A percentile compares a stretch with the other conserved stretches of the same genome.
Conservation (phyloP, 37 sponge, comb jelly and placozoan species). For the Cliona cf. orientalis region DNA sequence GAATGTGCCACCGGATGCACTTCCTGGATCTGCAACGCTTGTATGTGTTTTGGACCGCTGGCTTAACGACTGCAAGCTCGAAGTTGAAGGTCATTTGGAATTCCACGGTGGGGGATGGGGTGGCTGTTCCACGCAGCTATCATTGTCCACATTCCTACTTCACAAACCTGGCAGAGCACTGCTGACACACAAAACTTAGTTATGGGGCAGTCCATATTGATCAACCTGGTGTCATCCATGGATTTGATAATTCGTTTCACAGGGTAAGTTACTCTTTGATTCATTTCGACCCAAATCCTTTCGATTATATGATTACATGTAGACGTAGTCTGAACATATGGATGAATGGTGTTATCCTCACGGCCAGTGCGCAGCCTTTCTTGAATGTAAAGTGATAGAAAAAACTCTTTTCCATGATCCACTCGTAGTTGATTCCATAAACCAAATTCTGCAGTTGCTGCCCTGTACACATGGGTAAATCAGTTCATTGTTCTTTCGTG, state of each 20-base stretch:
- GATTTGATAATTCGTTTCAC: not conserved
- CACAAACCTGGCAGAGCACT: not conserved
- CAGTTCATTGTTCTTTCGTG: slow-evolving; percentile 20
- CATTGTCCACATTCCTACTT: not conserved
- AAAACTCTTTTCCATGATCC: too few species aligned
- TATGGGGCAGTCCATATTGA: not conserved
- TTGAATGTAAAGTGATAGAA: slow-evolving; percentile 27
- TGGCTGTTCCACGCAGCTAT: slow-evolving; percentile 5
- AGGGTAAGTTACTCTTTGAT: slow-evolving; percentile 34
- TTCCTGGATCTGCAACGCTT: too few species aligned
- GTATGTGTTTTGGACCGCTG: too few species aligned
- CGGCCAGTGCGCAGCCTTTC: not conserved
- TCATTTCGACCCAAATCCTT: slow-evolving; percentile 31
- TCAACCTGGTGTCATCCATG: not conserved
- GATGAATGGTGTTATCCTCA: not conserved
- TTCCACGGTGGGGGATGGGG: not conserved
- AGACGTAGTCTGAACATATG: slow-evolving; percentile 1
- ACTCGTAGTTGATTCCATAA: too few species aligned
- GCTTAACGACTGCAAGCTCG: too few species aligned
- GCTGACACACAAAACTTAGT: slow-evolving; percentile 36
- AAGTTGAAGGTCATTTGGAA: slow-evolving; percentile 4
- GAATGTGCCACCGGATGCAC: too few species aligned
- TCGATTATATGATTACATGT: slow-evolving; percentile 12
- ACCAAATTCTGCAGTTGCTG: too few species aligned
- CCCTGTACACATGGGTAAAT: slow-evolving; percentile 21